Evolutionary conservation across 2,888 invertebrate species (phyloP).

Genomic region (Tetranychus piercei): DNA sequence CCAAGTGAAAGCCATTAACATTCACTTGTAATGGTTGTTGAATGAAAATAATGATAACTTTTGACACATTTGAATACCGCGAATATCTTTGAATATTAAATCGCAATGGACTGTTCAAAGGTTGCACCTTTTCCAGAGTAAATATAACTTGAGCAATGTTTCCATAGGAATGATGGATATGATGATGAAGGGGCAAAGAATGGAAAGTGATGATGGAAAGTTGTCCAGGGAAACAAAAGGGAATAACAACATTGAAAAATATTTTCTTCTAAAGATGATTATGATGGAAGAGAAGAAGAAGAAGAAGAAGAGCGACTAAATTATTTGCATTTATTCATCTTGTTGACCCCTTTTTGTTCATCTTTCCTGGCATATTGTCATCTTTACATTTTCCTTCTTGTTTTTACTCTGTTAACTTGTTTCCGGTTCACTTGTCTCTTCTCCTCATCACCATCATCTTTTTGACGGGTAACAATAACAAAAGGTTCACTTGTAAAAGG

Average conservation of each 20-base stretch:
- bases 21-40: not conserved
- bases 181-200: not conserved
- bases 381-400: not conserved
- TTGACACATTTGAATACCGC: not conserved
- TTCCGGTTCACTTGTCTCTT: not conserved
- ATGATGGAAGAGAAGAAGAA: not conserved
- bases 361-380: not conserved
- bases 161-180: not conserved
- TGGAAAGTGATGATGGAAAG: not conserved
- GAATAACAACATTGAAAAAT: not conserved
- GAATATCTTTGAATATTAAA: not conserved
- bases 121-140: not conserved
- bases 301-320: not conserved
- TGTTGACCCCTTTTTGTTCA: not conserved
- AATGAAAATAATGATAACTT: not conserved
- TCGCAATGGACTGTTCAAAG: not conserved
- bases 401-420: not conserved
- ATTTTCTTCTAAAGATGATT: not conserved
- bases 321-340: not conserved
- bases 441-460: not conserved
- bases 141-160: not conserved
- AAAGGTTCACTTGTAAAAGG: not conserved
- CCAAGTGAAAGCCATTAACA: not conserved
- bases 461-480: not conserved
- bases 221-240: not conserved